Conservation (phyloP, 2,797 vertebrate species). For the Lutjanus campechanus region DNA sequence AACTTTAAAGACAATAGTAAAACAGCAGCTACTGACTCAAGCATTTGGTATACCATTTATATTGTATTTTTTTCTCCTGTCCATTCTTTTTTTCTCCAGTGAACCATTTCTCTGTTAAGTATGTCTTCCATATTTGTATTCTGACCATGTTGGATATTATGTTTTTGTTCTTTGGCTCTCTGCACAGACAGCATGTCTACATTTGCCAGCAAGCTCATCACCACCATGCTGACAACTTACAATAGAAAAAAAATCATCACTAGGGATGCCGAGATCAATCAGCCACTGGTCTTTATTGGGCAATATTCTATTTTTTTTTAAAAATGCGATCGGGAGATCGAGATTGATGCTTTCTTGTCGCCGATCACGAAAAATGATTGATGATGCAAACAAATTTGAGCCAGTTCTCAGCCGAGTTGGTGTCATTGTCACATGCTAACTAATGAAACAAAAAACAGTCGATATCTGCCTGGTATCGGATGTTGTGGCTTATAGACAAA, state of each 20-base stretch:
- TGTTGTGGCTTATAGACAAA: too few relatives aligned
- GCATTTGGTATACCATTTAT: background rate
- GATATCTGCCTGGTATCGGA: too few relatives aligned
- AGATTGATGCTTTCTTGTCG: too few relatives aligned
- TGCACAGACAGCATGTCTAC: conserved; percentile 21
- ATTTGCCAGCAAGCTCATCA: conserved; percentile 20
- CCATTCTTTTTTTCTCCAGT: background rate
- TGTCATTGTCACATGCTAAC: too few relatives aligned
- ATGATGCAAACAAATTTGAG: too few relatives aligned
- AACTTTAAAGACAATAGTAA: background rate
- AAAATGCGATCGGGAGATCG: too few relatives aligned
- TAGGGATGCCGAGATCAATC: too few relatives aligned
- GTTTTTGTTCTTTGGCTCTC: conserved; percentile 47
- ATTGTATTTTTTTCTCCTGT: background rate
- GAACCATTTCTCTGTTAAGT: conserved; percentile 18
- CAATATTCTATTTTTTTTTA: too few relatives aligned
- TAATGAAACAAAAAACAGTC: too few relatives aligned
- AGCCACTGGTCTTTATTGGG: too few relatives aligned
- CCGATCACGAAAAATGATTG: too few relatives aligned
- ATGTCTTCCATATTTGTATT: conserved; percentile 36
- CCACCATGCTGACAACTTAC: conserved; percentile 10
- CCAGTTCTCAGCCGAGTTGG: too few relatives aligned
- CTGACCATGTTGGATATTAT: background rate
- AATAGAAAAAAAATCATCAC: conserved; percentile 8
- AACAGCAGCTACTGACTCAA: background rate